Base-by-base conservation (phyloP, 2,113 vertebrate genomes). In the Cavia aperea region DNA sequence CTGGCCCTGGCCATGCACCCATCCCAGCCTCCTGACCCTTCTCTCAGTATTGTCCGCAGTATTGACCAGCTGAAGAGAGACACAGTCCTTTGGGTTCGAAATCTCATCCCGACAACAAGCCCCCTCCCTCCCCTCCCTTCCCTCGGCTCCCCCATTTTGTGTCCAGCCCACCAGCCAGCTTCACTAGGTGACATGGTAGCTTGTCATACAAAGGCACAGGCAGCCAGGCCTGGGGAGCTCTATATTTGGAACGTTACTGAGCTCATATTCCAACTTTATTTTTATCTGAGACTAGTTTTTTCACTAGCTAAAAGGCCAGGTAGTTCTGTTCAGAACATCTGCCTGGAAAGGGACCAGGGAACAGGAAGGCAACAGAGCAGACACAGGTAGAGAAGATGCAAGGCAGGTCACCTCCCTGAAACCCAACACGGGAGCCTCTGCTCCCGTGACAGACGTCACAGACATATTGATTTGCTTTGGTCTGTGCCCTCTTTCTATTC, bases 241-340 rank as follows among this genome's bases (percentile, higher is more conserved):
- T 96, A 81, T 86, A 77, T 93, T n/a, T 33, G 70, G 94, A 89
- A 91, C 72, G 68, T 78, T 51, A 54, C 65, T 73, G 78, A 89
- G 90, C 79, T 96, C 49, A 2, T 65, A 81, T 81, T 65, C 85
- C 86, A 92, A 82, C 65, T 49, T 77, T 92, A 93, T 95, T 95
- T 96, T 95, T 92, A 95, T 86, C 65, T 77, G 26, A 14, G 75
- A 94, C 11, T 77, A 81, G 78, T 78, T 91, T 89, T 86, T 89
- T 72, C 90, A 62, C 79, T 92, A 94, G 43, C 79, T 94, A 84
- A 93, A 65, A 93, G 81, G 31, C 88, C 88, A 88, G 65, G 89
- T 84, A 72, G 46, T 87, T 95, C 58, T 95, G 81, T 66, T 72
- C 39, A 31, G 63, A 86, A n/a, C 70, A 77, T 51, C 82, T 95